Conservation (phyloP, 2,797 vertebrate species). For the Sarcoramphus papa region DNA sequence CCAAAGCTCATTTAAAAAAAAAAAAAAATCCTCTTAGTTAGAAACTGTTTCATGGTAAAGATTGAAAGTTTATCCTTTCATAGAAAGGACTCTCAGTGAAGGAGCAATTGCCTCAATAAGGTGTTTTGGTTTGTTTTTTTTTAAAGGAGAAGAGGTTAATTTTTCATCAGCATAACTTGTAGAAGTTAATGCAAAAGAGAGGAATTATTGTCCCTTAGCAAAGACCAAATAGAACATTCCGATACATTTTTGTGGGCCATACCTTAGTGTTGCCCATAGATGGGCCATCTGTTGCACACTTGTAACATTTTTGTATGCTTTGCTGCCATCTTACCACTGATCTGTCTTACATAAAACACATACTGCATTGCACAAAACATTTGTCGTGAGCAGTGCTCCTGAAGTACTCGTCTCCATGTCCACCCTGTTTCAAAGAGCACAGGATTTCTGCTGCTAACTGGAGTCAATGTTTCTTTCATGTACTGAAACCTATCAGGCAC, state of each 20-base stretch:
- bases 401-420: neutral
- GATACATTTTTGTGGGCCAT: neutral
- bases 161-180: neutral
- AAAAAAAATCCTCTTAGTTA: neutral
- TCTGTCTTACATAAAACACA: neutral
- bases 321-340: neutral
- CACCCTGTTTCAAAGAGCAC: neutral
- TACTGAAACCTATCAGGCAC: neutral
- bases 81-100: neutral
- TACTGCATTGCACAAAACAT: neutral
- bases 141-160: neutral
- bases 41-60: neutral
- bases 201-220: neutral
- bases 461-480: fast-evolving
- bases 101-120: neutral
- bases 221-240: neutral
- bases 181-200: neutral
- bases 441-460: neutral
- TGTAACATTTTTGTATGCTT: neutral
- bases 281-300: neutral
- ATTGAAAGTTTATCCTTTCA: neutral
- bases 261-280: neutral
- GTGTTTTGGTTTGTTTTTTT: neutral
- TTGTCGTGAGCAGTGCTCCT: neutral
- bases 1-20: neutral